Evolutionary conservation across 2,888 invertebrate species (phyloP), one percentile per base, ranked within the genome.

Genomic region (Diloba caeruleocephala): DNA sequence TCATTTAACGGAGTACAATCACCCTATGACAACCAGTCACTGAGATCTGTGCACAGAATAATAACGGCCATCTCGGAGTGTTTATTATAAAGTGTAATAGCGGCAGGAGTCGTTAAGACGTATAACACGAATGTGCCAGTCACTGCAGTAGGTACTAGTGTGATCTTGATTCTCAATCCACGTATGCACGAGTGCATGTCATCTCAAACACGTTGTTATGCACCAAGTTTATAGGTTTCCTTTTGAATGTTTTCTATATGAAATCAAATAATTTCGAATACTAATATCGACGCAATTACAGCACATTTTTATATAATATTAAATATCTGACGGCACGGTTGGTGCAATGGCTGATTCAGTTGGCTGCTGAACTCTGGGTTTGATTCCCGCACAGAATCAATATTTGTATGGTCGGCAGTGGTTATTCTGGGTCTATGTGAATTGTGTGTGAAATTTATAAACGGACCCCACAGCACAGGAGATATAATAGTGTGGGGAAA

Each of bases 91-190:
- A 80, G 69, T 77, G 62, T 77, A 78, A 76, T 71, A 72, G 72
- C 67, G 6, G 74, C 71, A 68, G 69, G 71, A 72, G 76, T 82
- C 76, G 79, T 82, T 81, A 81, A 71, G 75, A 21, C 61, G 44
- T 68, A 68, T 70, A 74, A 78, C 72, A 64, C 74, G 73, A 79
- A 78, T 79, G 69, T 70, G 73, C 72, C 64, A 68, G 76, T 74
- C 73, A 56, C 58, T 66, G 62, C 43, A 17, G 23, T n/a, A n/a
- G n/a, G n/a, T 15, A 5, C 21, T 15, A 10, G 59, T 59, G 57
- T 57, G 64, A 63, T 75, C 71, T 73, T 72, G 64, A 72, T 65
- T 58, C 49, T 59, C 42, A 57, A 70, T 57, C 45, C 31, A 59
- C 36, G 38, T 49, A 58, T 53, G 54, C 50, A 39, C 42, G 39